Base-by-base conservation (phyloP, 2,113 vertebrate genomes). In the Pelecanoides urinatrix region DNA sequence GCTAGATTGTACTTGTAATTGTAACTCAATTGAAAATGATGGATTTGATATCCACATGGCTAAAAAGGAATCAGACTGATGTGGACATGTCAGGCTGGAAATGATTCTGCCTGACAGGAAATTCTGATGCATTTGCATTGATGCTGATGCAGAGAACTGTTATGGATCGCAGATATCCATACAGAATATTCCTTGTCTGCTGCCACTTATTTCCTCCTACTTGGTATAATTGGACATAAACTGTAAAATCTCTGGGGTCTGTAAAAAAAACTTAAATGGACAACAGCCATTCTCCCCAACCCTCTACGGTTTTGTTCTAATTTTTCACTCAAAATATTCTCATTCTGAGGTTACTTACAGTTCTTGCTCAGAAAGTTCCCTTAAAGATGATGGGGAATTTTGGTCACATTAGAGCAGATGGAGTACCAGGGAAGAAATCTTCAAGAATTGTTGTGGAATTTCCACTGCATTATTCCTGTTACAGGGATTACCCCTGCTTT, bases 361-460 rank as follows among this genome's bases (percentile, higher is more conserved):
- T 58, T 82, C 59, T 94, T 72, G 45, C 72, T 78, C 21, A 34
- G 62, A 29, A 93, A 86, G 15, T 47, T 91, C 67, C 67, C 68
- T 73, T 65, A 5, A 59, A 67, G 59, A 11, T 77, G 44, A 34
- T 10, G 32, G 68, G 81, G 59, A 87, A 63, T 90, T 96, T 77
- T 78, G 47, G 27, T 67, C 40, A 23, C 0, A 0, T 55, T 45
- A 61, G 73, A 76, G 62, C 40, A 90, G 71, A 58, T 0, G 0
- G 66, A 45, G 52, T n/a, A 44, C 19, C n/a, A 61, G 52, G 49
- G 72, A 90, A 86, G 72, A 86, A 71, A 68, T 20, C 18, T 84
- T 79, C 18, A 70, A 66, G 40, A 91, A 44, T 4, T 80, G 32
- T n/a, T 86, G 76, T 86, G 68, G 50, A 86, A 74, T 93, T 96